Conservation (phyloP, 2,113 vertebrate genomes). For the Austrofundulus limnaeus region DNA sequence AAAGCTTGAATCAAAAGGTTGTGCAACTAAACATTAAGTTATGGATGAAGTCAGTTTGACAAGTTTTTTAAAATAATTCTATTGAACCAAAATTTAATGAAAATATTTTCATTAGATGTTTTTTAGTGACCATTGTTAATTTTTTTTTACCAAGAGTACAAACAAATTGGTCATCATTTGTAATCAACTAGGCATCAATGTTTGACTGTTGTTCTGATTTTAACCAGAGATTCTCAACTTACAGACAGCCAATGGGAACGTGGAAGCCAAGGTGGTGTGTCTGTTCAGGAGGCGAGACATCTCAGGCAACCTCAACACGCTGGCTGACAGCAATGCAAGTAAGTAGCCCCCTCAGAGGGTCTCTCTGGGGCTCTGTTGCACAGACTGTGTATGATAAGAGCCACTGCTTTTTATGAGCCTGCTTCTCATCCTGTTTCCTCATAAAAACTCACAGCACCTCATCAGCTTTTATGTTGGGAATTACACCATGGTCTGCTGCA, state of each 20-base stretch:
- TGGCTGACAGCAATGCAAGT: conserved; percentile 93
- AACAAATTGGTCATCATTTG: too few species aligned
- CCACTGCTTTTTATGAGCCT: conserved; percentile 22
- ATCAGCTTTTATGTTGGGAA: conserved; percentile 25
- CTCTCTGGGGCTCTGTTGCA: not conserved
- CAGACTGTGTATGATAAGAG: conserved; percentile 14
- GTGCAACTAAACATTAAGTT: too few species aligned
- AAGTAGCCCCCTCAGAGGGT: conserved; percentile 63
- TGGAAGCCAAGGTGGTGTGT: conserved; percentile 93
- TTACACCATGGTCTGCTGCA: not conserved
- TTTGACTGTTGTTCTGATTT: not conserved
- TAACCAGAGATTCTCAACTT: conserved; percentile 13
- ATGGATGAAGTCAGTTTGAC: too few species aligned
- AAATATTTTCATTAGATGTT: too few species aligned
- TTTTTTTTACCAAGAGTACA: too few species aligned
- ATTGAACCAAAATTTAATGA: too few species aligned
- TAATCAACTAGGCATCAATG: not conserved
- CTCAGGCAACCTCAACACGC: conserved; percentile 90
- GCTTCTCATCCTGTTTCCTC: conserved; percentile 26
- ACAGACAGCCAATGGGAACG: conserved; percentile 92
- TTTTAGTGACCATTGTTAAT: too few species aligned
- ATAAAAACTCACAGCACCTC: conserved; percentile 17
- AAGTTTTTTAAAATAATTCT: too few species aligned
- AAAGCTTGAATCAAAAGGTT: too few species aligned
- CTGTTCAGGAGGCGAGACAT: conserved; percentile 92